These are phyloP conservation scores for Octodon degus DNA, from an alignment of 2,113 vertebrate species.

Conservation along the genomic window DNA sequence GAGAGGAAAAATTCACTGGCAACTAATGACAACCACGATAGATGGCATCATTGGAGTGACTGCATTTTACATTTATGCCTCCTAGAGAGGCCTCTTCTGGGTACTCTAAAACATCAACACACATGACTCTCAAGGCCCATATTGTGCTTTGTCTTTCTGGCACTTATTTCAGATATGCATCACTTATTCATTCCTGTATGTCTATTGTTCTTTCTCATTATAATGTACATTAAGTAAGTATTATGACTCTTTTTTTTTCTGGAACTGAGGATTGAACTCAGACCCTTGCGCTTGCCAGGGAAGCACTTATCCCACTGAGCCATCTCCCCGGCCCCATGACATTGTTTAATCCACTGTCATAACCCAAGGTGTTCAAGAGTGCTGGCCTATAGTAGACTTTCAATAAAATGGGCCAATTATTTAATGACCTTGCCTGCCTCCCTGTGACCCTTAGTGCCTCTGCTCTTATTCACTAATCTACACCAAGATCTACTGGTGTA, in stretches of 20 bases:
- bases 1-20: neutral
- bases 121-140: neutral
- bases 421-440: neutral
- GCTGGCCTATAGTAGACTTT: neutral
- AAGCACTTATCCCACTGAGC: too few species aligned
- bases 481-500: neutral
- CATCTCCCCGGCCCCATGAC: neutral
- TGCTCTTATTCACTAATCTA: neutral
- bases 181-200: neutral
- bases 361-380: neutral
- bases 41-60: neutral
- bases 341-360: neutral
- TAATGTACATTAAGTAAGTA: neutral
- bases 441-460: neutral
- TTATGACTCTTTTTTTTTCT: too few species aligned
- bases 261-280: too few species aligned
- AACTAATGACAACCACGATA: neutral
- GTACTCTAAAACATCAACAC: neutral
- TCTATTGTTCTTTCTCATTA: neutral
- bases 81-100: neutral
- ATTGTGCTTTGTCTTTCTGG: neutral
- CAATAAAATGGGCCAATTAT: neutral
- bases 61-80: neutral
- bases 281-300: too few species aligned
- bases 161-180: neutral